A percentile compares a stretch with the other conserved stretches of the same genome.
Evolutionary conservation across 2,888 invertebrate genomes (phyloP).

Genomic region (Leuctra nigra): DNA sequence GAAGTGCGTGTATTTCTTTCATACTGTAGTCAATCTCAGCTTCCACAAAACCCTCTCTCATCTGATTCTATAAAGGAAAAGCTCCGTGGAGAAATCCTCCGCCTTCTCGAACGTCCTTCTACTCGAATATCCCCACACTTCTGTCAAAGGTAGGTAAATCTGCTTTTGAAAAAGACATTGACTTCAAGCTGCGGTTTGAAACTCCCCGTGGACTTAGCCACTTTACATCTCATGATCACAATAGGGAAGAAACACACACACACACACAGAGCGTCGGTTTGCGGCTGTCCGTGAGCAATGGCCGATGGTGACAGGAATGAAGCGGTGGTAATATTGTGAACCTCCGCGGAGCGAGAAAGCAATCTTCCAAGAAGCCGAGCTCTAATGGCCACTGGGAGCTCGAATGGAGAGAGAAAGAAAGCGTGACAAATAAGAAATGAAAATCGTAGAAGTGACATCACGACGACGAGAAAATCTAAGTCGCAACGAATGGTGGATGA

Average conservation of each 20-base stretch:
- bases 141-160: constrained; percentile 6
- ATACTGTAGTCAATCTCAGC: too few species aligned
- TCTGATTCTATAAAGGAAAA: too few species aligned
- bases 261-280: not conserved
- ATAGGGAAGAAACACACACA: not conserved
- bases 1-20: too few species aligned
- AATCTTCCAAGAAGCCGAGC: constrained; percentile 22
- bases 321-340: constrained; percentile 18
- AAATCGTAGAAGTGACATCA: constrained; percentile 14
- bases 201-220: not conserved
- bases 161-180: not conserved
- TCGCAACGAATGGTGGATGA: not conserved
- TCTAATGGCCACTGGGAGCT: constrained; percentile 22
- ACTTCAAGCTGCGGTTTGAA: not conserved
- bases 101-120: too few species aligned
- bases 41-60: too few species aligned
- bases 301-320: constrained; percentile 17
- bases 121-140: not conserved
- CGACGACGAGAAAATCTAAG: not conserved
- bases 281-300: constrained; percentile 15
- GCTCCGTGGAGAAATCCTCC: too few species aligned
- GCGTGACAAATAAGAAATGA: constrained; percentile 18
- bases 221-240: constrained; percentile 10
- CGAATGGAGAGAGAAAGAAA: not conserved
- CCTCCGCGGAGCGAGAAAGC: constrained; percentile 19